These are phyloP conservation scores for Andricus curvator DNA, from an alignment of 2,888 invertebrate genomes.

Conservation along the genomic window DNA sequence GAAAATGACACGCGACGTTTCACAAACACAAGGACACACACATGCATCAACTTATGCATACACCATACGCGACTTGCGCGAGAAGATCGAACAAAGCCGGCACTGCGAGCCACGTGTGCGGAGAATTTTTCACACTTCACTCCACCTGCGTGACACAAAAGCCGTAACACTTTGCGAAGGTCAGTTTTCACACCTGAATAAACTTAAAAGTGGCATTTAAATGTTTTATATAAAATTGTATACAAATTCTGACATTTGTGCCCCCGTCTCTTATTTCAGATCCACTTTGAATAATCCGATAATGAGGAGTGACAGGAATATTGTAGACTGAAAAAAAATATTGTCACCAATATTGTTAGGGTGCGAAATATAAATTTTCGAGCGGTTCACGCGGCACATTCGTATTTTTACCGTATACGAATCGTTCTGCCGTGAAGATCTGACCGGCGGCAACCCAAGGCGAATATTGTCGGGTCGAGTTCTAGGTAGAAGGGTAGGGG, in stretches of 20 bases:
- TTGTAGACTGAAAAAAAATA: neutral
- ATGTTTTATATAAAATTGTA: neutral
- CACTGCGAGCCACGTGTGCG: constrained; percentile 21
- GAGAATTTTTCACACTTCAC: constrained; percentile 31
- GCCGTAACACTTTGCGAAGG: constrained; percentile 17
- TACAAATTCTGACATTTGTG: neutral
- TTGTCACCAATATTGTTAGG: neutral
- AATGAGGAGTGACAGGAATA: neutral
- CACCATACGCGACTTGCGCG: constrained; percentile 17
- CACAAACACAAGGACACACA: constrained; percentile 13
- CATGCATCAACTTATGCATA: neutral
- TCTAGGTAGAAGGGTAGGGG: constrained; percentile 54
- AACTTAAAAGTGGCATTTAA: neutral
- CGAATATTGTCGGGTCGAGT: constrained; percentile 51
- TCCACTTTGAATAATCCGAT: constrained; percentile 2
- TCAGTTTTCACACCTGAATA: constrained; percentile 31
- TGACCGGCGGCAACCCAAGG: constrained; percentile 50
- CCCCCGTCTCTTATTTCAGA: neutral
- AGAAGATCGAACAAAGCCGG: constrained; percentile 27
- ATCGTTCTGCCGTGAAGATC: constrained; percentile 50
- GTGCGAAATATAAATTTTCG: neutral
- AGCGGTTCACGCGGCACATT: constrained; percentile 43
- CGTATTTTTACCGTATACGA: constrained; percentile 51
- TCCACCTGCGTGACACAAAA: constrained; percentile 29
- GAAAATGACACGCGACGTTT: constrained; percentile 13